These are phyloP conservation scores for Pachycephala philippinensis DNA, from an alignment of 2,113 vertebrate species.

Conservation along the genomic window DNA sequence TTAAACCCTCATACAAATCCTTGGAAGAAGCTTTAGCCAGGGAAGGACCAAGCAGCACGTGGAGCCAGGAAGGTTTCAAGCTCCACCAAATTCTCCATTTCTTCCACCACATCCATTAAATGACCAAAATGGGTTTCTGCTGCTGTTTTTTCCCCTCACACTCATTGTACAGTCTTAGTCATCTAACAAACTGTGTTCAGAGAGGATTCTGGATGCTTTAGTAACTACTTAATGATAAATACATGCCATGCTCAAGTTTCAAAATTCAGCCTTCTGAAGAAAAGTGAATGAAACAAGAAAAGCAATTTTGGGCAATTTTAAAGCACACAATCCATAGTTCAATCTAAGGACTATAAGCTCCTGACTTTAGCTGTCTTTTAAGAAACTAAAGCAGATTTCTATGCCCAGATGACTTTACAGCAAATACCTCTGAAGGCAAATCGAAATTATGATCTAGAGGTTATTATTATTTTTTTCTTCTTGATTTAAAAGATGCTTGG, in stretches of 20 bases:
- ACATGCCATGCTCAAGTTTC: background rate
- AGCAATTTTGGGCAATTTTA: background rate
- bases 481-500: background rate
- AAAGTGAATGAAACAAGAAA: background rate
- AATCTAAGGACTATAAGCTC: background rate
- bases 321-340: background rate
- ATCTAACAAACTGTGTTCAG: background rate
- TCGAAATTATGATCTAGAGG: background rate
- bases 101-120: background rate
- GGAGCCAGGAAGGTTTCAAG: background rate
- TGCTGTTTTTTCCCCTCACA: fast-evolving
- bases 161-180: background rate
- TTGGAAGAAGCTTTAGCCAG: background rate
- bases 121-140: background rate
- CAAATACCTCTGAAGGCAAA: background rate
- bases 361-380: background rate
- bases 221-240: background rate
- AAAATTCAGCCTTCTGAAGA: background rate
- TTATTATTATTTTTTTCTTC: background rate
- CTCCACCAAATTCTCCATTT: background rate
- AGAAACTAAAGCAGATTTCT: background rate
- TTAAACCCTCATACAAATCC: background rate
- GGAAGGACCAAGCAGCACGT: fast-evolving
- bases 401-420: background rate
- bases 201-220: background rate